phyloP scores from a whole-genome alignment of 2,888 invertebrate species.

The Nomada fabriciana region DNA sequence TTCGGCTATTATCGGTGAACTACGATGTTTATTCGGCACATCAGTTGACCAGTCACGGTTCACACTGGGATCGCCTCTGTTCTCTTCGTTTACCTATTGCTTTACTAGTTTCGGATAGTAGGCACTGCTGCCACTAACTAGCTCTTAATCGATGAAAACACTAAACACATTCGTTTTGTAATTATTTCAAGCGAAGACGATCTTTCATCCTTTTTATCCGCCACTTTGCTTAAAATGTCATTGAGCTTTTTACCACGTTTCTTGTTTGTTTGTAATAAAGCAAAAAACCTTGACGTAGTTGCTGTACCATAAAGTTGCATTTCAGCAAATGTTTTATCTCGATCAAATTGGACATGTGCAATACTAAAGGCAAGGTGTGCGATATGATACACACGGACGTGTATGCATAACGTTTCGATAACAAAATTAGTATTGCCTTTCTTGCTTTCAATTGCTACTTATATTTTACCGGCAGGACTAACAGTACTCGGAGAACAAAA shows the following conservation, averaged over 20 bases:
- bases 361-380: neutral
- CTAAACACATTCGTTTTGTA: too few relatives aligned
- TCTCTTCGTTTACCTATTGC: slow-evolving; percentile 46
- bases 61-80: slow-evolving; percentile 70
- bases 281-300: too few relatives aligned
- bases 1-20: slow-evolving; percentile 81
- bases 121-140: neutral
- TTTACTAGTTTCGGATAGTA: slow-evolving; percentile 31
- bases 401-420: neutral
- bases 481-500: neutral
- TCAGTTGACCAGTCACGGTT: slow-evolving; percentile 76
- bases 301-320: too few relatives aligned
- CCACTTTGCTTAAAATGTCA: neutral
- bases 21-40: slow-evolving; percentile 80
- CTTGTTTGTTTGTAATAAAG: too few relatives aligned
- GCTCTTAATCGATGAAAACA: neutral
- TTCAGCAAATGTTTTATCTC: too few relatives aligned
- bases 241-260: too few relatives aligned
- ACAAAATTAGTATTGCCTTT: neutral
- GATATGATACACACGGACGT: neutral
- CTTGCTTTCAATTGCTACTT: neutral
- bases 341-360: neutral
- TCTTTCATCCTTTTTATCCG: neutral
- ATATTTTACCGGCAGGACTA: neutral
- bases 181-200: neutral